Base-by-base conservation (phyloP, 1,140 invertebrate species). In the Drepana arcuata region DNA sequence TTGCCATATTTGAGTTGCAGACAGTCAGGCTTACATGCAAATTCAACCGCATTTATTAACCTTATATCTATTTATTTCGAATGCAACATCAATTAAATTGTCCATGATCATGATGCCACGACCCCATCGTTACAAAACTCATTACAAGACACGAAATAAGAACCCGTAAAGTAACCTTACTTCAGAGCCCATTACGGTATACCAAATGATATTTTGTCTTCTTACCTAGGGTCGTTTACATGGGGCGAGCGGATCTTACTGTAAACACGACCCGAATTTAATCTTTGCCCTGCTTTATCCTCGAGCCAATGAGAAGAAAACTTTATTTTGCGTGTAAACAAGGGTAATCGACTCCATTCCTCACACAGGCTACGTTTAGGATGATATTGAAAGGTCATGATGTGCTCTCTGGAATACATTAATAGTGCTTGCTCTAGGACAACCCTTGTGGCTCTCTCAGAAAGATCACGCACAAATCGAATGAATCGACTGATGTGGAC, bases 271-370 rank as follows among this genome's bases (percentile, higher is more conserved):
- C 37, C 57, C 53, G 64, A 61, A 66, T 73, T 79, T 78, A 81
- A 81, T 81, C 73, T 75, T 48, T 67, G 56, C 51, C 48, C 52
- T 57, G 48, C 62, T 73, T 75, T 78, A 80, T 80, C 61, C 70
- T 39, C 28, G 47, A 68, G 51, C 48, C 68, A 67, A 68, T 71
- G 70, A 70, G 64, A 70, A 75, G 71, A 75, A 75, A 79, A 73
- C 66, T 79, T 78, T 77, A 77, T 74, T 78, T 75, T 70, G 64
- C 70, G 49, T 55, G 77, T 71, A 79, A 77, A 81, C 70, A 81
- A 67, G 65, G 66, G 62, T 73, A 71, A 73, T 74, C 61, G 59
- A 44, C 51, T 66, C 54, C 65, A 70, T 70, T 74, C 67, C 67
- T 62, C 62, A 63, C 55, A 48, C 45, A 65, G 62, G 59, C 57